phyloP scores from a whole-genome alignment of 2,113 vertebrate species.

The Gymnogyps californianus region DNA sequence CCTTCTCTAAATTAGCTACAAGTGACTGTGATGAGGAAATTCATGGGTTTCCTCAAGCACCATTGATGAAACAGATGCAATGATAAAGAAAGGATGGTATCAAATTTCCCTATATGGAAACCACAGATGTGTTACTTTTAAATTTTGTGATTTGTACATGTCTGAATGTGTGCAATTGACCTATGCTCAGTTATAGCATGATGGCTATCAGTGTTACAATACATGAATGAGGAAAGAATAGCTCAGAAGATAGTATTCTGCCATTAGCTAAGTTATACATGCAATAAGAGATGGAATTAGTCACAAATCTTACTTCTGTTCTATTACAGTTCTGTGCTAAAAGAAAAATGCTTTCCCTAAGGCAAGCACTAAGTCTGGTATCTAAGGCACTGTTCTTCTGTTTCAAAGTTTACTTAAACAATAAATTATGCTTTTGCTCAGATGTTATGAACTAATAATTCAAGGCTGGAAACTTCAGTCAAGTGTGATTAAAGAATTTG shows the following conservation, averaged over 20 bases:
- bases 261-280: neutral
- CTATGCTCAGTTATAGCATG: neutral
- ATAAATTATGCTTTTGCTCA: conserved; percentile 2
- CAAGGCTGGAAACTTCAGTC: conserved; percentile 32
- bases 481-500: neutral
- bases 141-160: neutral
- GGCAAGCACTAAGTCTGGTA: neutral
- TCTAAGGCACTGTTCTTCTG: neutral
- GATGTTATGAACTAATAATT: conserved; percentile 46
- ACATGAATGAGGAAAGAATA: neutral
- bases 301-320: neutral
- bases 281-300: neutral
- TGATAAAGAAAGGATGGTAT: neutral
- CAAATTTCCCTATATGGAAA: neutral
- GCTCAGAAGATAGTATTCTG: neutral
- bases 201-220: neutral
- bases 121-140: neutral
- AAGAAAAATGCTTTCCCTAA: neutral
- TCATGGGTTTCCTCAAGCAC: neutral
- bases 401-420: conserved; percentile 25
- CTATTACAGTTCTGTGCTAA: neutral
- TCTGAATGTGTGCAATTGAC: neutral
- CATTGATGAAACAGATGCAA: neutral
- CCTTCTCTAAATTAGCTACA: neutral
- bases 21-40: neutral